Evolutionary conservation across 2,113 vertebrate genomes (phyloP).

Genomic region (Lophura nycthemera): DNA sequence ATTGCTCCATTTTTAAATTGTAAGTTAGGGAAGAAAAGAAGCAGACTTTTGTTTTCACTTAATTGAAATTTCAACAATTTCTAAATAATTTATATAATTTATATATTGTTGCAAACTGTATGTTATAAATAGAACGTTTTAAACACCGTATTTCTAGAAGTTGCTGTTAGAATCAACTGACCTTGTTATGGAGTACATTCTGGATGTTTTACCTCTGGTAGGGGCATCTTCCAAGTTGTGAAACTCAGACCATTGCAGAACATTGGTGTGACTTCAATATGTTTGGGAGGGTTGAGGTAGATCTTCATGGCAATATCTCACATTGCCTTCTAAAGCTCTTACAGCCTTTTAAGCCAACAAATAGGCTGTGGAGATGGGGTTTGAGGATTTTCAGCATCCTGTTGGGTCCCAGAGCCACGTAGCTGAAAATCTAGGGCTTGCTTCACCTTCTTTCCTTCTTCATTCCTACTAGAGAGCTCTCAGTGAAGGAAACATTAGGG

Average conservation of each 20-base stretch:
- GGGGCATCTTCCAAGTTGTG: not conserved
- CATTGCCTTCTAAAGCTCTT: not conserved
- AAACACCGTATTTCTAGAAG: not conserved
- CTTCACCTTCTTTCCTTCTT: not conserved
- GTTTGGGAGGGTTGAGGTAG: not conserved
- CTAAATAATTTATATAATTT: not conserved
- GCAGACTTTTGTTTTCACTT: not conserved
- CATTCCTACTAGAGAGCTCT: not conserved
- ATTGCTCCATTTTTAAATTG: not conserved
- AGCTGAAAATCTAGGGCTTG: not conserved
- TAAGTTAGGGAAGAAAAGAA: not conserved
- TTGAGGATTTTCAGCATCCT: not conserved
- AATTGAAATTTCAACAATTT: not conserved
- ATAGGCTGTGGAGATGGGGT: not conserved
- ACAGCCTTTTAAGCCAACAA: not conserved
- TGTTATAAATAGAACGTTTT: not conserved
- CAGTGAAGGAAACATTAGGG: not conserved
- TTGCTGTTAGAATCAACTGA: not conserved
- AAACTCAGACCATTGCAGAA: not conserved
- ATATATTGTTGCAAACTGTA: not conserved
- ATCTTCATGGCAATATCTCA: not conserved
- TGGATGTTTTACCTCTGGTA: not conserved
- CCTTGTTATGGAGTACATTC: not conserved
- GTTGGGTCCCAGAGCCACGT: not conserved
- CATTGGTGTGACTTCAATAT: not conserved